phyloP scores from a whole-genome alignment of 2,797 vertebrate genomes.

The Propithecus deckenii region DNA sequence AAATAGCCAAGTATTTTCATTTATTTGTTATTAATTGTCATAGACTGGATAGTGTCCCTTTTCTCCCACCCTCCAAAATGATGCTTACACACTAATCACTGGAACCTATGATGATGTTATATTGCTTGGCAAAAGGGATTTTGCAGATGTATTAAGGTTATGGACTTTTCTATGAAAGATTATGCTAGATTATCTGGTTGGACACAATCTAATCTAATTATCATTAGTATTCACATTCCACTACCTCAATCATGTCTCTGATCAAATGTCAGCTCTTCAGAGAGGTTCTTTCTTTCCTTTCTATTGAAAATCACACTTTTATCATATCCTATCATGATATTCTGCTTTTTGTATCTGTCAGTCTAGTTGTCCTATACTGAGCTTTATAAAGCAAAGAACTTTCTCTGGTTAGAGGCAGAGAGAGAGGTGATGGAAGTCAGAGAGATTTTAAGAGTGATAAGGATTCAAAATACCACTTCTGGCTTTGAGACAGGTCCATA shows the following conservation, averaged over 20 bases:
- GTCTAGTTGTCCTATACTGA: background rate
- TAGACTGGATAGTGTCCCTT: background rate
- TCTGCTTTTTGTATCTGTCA: background rate
- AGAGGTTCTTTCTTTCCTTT: background rate
- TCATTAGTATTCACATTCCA: background rate
- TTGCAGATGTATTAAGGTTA: background rate
- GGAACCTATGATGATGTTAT: background rate
- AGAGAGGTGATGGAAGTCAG: background rate
- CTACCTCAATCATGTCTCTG: background rate
- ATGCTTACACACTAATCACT: background rate
- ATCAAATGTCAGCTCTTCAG: background rate
- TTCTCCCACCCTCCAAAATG: accelerated
- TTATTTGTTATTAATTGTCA: background rate
- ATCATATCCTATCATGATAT: background rate
- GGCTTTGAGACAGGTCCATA: background rate
- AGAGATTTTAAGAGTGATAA: background rate
- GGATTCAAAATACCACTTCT: background rate
- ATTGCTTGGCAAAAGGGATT: background rate
- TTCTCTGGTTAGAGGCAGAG: background rate
- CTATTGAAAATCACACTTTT: background rate
- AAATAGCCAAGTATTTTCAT: background rate
- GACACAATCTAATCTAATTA: background rate
- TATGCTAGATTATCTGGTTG: background rate
- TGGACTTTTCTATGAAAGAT: background rate
- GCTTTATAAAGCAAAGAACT: background rate